These are phyloP conservation scores for Drosophila neoperkinsi DNA, from an alignment of 2,888 invertebrate genomes.

Conservation along the genomic window DNA sequence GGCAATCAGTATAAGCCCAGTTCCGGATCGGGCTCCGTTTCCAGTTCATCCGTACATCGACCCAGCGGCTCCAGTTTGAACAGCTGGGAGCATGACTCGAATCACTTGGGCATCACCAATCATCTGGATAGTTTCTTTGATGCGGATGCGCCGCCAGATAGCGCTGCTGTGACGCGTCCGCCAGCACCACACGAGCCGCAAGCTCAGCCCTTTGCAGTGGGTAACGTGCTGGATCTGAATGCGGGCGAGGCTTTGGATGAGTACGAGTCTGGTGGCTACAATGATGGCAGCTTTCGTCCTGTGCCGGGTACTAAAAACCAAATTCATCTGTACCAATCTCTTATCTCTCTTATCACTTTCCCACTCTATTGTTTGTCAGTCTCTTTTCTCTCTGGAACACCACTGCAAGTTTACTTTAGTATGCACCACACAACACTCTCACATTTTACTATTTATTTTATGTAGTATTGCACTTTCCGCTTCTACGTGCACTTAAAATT, in stretches of 20 bases:
- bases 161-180: constrained; percentile 25
- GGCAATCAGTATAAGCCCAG: constrained; percentile 73
- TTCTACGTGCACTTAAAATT: constrained; percentile 20
- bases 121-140: constrained; percentile 84
- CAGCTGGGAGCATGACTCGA: constrained; percentile 84
- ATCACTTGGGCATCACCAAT: constrained; percentile 83
- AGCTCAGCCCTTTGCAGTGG: constrained; percentile 81
- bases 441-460: constrained; percentile 6
- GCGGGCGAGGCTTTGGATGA: constrained; percentile 80
- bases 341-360: constrained; percentile 25
- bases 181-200: constrained; percentile 57
- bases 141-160: constrained; percentile 66
- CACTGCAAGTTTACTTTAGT: constrained; percentile 49
- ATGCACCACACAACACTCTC: constrained; percentile 45
- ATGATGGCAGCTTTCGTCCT: constrained; percentile 83
- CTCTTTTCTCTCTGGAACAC: constrained; percentile 34
- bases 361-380: constrained; percentile 4
- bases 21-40: constrained; percentile 33
- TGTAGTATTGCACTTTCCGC: constrained; percentile 31
- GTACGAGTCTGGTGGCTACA: constrained; percentile 69
- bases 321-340: constrained; percentile 24
- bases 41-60: constrained; percentile 44
- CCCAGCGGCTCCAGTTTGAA: constrained; percentile 46
- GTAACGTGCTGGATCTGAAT: constrained; percentile 83
- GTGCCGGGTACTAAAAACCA: constrained; percentile 83